A percentile compares a stretch with the other conserved stretches of the same genome.
Conservation (phyloP, 2,888 invertebrate species). For the Cremastinae sp. region DNA sequence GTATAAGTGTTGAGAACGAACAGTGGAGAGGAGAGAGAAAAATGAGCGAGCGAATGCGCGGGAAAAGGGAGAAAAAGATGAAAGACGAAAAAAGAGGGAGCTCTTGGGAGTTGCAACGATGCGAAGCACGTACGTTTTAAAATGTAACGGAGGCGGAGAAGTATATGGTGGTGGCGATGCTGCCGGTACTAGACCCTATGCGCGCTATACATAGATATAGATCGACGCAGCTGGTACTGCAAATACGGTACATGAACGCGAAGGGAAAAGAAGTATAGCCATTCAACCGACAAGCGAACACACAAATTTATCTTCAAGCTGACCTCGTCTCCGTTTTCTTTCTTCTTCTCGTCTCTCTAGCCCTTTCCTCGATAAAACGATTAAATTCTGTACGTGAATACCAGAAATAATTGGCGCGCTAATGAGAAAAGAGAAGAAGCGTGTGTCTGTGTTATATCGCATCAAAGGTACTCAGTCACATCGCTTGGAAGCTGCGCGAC, state of each 20-base stretch:
- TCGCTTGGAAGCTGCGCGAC: no score
- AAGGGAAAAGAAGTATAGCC: conserved; percentile 4
- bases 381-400: conserved; percentile 45
- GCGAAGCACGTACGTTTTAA: conserved; percentile 74
- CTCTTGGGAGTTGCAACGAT: conserved; percentile 62
- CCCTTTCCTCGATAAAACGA: conserved; percentile 46
- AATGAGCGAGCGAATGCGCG: conserved; percentile 1
- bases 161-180: conserved; percentile 30
- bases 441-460: no score
- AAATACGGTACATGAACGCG: conserved; percentile 50
- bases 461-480: no score
- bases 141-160: conserved; percentile 68
- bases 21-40: conserved; percentile 51
- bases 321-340: conserved; percentile 30
- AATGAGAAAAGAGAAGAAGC: no score
- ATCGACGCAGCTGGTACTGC: conserved; percentile 49
- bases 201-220: conserved; percentile 17
- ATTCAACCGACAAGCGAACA: conserved; percentile 22
- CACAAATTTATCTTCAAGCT: not conserved
- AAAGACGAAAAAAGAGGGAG: conserved; percentile 38
- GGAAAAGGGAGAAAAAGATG: conserved; percentile 26
- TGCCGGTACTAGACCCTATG: conserved; percentile 30
- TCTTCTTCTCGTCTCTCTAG: conserved; percentile 9
- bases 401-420: conserved; percentile 45
- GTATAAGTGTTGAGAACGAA: conserved; percentile 39